phyloP scores from a whole-genome alignment of 2,797 vertebrate species.

The Chiroxiphia lanceolata region DNA sequence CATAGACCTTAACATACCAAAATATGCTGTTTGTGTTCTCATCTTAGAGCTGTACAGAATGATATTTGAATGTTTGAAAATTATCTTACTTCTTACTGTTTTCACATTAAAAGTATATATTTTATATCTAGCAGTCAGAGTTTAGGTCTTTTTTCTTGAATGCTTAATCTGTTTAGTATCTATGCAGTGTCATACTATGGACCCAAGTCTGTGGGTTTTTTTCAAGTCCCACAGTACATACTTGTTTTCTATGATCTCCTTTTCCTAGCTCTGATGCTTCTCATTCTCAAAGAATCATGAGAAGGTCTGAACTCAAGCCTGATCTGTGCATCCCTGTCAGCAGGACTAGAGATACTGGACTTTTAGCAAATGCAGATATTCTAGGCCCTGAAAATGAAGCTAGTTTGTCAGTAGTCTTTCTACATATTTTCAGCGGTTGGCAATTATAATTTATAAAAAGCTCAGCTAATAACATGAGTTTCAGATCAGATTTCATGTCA shows the following conservation, averaged over 20 bases:
- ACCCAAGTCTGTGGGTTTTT: not conserved
- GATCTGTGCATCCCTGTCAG: not conserved
- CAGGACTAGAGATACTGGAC: not conserved
- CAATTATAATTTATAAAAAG: constrained; percentile 73
- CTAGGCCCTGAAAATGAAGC: constrained; percentile 7
- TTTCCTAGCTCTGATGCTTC: not conserved
- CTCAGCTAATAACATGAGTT: constrained; percentile 65
- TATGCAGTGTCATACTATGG: not conserved
- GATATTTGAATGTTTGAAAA: not conserved
- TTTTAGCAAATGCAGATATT: not conserved
- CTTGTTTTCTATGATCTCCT: not conserved
- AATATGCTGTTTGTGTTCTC: not conserved
- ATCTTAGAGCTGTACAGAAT: not conserved
- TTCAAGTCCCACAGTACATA: not conserved
- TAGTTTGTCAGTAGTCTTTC: constrained; percentile 51
- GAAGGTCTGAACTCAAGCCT: not conserved
- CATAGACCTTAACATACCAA: not conserved
- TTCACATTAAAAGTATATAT: not conserved
- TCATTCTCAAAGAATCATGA: not conserved
- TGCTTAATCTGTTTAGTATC: not conserved
- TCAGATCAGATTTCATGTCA: constrained; percentile 71
- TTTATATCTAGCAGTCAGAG: not conserved
- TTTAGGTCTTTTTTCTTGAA: not conserved
- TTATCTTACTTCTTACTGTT: not conserved
- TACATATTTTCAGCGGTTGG: constrained; percentile 66